Conservation (phyloP, 2,888 invertebrate genomes). For the Phaonia tiefii region DNA sequence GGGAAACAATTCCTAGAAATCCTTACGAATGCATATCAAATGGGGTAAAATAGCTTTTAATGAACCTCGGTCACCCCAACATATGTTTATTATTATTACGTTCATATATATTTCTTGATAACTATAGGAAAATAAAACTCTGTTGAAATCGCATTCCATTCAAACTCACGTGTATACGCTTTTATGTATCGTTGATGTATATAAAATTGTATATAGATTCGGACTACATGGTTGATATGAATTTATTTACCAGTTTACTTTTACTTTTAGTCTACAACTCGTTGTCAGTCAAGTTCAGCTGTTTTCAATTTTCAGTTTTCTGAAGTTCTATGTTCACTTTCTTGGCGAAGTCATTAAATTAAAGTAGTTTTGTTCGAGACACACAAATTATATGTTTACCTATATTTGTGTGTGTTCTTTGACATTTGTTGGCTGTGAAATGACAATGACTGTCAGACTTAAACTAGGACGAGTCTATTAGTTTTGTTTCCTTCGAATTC, state of each 20-base stretch:
- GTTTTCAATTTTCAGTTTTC: no score
- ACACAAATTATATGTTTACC: constrained; percentile 5
- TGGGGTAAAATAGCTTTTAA: no score
- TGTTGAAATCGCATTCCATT: no score
- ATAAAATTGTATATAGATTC: neutral
- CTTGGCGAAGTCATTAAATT: constrained; percentile 30
- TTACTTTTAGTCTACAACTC: neutral
- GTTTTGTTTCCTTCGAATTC: neutral
- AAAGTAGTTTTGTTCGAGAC: constrained; percentile 27
- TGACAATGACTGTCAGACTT: constrained; percentile 23
- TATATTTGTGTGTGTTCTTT: neutral
- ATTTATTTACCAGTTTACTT: neutral
- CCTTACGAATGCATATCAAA: no score
- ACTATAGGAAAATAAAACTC: no score
- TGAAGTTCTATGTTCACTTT: neutral
- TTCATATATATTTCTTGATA: no score
- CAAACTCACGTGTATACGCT: neutral
- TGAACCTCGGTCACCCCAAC: no score
- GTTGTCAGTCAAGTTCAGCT: constrained; percentile 28
- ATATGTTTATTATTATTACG: no score
- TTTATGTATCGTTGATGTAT: neutral
- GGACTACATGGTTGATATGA: no score
- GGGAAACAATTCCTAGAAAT: no score
- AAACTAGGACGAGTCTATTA: neutral
- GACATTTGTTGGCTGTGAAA: neutral